A percentile compares a stretch with the other conserved stretches of the same genome.
Evolutionary conservation across 1,140 invertebrate genomes (phyloP).

Genomic region (Papilio polytes): DNA sequence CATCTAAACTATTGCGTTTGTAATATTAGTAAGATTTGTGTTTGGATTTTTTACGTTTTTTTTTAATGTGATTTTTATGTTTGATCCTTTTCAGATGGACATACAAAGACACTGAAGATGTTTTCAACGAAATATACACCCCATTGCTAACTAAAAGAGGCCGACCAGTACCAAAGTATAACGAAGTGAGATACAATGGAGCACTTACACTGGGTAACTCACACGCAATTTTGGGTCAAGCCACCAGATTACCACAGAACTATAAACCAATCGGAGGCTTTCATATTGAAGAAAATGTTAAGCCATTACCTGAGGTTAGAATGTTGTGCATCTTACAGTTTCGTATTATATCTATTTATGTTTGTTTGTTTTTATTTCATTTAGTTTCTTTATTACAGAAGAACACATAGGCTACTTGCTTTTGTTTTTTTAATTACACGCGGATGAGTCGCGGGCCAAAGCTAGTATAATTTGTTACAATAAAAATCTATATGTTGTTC

Average conservation of each 20-base stretch:
- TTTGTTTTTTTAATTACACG: too few relatives aligned
- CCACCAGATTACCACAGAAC: constrained; percentile 48
- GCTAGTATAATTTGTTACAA: too few relatives aligned
- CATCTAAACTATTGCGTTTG: too few relatives aligned
- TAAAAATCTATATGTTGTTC: too few relatives aligned
- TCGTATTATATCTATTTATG: too few relatives aligned
- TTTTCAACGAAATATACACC: constrained; percentile 29
- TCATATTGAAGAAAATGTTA: constrained; percentile 48
- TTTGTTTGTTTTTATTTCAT: too few relatives aligned
- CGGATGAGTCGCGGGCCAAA: too few relatives aligned
- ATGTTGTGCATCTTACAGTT: too few relatives aligned
- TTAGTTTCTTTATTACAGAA: too few relatives aligned
- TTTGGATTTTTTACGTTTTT: neutral
- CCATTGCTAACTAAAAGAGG: constrained; percentile 33
- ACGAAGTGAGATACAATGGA: constrained; percentile 35
- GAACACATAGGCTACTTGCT: too few relatives aligned
- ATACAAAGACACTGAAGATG: constrained; percentile 21
- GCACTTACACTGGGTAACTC: constrained; percentile 24
- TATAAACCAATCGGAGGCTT: constrained; percentile 55
- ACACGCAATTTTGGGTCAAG: constrained; percentile 6
- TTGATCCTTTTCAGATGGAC: neutral
- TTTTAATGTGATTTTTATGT: neutral
- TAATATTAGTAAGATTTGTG: too few relatives aligned
- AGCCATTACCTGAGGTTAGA: constrained; percentile 48
- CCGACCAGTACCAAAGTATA: constrained; percentile 16